Percentiles rank a stretch among this genome's conserved stretches.
Evolutionary conservation across 2,113 vertebrate species (phyloP).

Genomic region (Tragelaphus scriptus): DNA sequence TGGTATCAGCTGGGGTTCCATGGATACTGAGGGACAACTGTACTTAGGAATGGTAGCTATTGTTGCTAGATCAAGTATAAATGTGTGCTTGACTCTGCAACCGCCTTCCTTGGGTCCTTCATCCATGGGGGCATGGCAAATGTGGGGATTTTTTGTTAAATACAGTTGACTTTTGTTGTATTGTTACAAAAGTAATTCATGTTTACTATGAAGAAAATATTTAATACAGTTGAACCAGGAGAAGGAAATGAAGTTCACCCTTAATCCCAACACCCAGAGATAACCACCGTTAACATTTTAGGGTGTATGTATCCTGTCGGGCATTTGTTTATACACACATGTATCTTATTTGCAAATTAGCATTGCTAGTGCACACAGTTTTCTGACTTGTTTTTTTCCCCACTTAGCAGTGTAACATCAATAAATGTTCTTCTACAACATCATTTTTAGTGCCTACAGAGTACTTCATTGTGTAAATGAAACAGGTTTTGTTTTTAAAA

Average conservation of each 20-base stretch:
- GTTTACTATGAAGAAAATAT: conserved; percentile 33
- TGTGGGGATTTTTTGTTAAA: neutral
- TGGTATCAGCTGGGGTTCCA: neutral
- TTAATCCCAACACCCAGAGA: neutral
- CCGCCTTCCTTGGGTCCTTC: neutral
- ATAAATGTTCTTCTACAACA: neutral
- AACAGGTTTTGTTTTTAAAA: neutral
- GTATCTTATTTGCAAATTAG: conserved; percentile 8
- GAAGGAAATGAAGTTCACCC: neutral
- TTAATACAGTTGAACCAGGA: neutral
- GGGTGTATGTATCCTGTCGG: neutral
- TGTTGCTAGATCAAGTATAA: neutral
- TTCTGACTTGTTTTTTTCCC: neutral
- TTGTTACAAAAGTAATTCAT: neutral
- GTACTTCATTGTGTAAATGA: neutral
- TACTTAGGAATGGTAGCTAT: neutral
- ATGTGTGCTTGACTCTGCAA: neutral
- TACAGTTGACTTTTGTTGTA: neutral
- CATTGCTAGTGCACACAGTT: neutral
- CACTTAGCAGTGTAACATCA: neutral
- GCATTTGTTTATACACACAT: neutral
- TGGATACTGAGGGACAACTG: neutral
- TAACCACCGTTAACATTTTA: neutral
- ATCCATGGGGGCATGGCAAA: neutral
- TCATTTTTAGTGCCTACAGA: neutral